Evolutionary conservation across 2,888 invertebrate species (phyloP), one percentile per base, ranked within the genome.

Genomic region (Athalia cordata): DNA sequence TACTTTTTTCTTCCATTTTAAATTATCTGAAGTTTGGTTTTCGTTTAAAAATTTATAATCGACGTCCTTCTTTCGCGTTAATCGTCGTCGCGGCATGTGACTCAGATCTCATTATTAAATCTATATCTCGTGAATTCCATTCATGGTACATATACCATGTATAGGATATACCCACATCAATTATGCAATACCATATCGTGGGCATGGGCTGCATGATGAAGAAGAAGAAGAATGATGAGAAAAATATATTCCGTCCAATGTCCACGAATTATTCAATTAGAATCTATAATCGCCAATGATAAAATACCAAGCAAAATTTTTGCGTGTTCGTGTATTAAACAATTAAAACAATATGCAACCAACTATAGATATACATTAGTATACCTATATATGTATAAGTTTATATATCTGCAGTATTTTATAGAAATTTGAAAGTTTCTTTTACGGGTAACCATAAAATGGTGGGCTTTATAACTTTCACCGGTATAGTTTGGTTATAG

Each of bases 371-470:
- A 43, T 43, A 45, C 43, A 64, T n/a, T n/a, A n/a, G n/a, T n/a
- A 64, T 43, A 9, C 5, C 43, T 64, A 64, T 45, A 11, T 57
- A 57, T 65, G 13, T 45, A n/a, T 66, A 47, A 64, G n/a, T 8
- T 13, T 13, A 9, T 13, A 9, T 3, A 11, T 64, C n/a, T 66
- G 49, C 66, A 13, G 29, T 66, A 66, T 49, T 7, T 29, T 29
- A 29, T 29, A 29, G 29, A 29, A 29, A 29, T 66, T 66, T 13
- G 66, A 66, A 66, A 66, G 47, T 66, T 66, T 66, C 66, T 6
- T 3, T 15, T 64, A 64, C 52, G 29, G 29, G 29, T 29, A 29
- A 29, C 29, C 29, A 29, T 29, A 29, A 29, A 29, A 29, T 29
- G 29, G 29, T 29, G 29, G 29, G 29, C 29, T 29, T 11, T 59